phyloP scores from a whole-genome alignment of 2,113 vertebrate genomes.

The Ptychochromis oligacanthus region DNA sequence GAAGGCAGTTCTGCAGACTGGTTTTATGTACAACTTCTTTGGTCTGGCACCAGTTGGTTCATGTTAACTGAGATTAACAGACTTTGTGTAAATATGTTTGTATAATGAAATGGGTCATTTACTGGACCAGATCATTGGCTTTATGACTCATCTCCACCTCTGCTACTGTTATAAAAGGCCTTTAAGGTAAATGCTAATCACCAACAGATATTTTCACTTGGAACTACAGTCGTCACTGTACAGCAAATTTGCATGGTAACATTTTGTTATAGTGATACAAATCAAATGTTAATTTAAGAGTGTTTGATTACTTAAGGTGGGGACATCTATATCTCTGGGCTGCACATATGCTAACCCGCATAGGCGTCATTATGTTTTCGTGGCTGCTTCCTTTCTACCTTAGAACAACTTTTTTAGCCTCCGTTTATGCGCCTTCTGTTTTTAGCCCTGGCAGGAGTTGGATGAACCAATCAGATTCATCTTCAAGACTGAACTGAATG shows the following conservation, averaged over 20 bases:
- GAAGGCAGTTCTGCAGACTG: not conserved
- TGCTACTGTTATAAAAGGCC: conserved; percentile 1
- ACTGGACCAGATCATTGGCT: not conserved
- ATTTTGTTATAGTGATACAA: not conserved
- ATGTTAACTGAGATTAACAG: fast-evolving
- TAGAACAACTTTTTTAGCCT: too few relatives aligned
- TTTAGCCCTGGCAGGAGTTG: not conserved
- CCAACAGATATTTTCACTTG: not conserved
- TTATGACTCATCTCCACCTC: not conserved
- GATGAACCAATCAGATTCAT: not conserved
- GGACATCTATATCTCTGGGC: not conserved
- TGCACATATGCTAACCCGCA: not conserved
- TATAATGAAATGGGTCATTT: not conserved
- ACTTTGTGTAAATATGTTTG: not conserved
- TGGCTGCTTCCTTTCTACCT: not conserved
- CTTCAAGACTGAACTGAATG: not conserved
- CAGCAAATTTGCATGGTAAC: not conserved
- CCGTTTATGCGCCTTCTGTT: not conserved
- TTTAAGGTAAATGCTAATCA: not conserved
- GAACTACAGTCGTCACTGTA: not conserved
- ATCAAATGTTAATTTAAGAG: not conserved
- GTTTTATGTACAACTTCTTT: not conserved
- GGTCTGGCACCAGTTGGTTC: not conserved
- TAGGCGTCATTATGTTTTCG: not conserved
- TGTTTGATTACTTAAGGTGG: not conserved